Evolutionary conservation across 2,113 vertebrate species (phyloP).

Genomic region (Phalacrocorax aristotelis): DNA sequence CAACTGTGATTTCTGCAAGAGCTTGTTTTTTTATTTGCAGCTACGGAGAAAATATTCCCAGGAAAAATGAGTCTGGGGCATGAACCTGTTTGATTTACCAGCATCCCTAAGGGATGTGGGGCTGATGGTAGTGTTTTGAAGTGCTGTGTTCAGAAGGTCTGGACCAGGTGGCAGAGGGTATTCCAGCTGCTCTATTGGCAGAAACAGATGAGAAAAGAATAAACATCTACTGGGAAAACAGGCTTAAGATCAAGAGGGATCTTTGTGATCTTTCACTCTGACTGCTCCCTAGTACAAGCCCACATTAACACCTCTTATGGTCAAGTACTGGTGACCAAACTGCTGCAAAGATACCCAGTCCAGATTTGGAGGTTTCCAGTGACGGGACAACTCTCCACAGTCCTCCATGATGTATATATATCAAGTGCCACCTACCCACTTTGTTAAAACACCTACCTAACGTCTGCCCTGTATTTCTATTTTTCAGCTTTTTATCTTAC

Average conservation of each 20-base stretch:
- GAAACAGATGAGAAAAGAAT: background rate
- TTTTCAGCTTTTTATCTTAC: background rate
- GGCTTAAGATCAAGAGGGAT: background rate
- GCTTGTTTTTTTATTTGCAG: background rate
- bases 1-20: background rate
- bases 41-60: background rate
- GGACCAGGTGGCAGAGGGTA: background rate
- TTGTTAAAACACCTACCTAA: constrained; percentile 3
- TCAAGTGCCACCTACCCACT: background rate
- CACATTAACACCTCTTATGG: background rate
- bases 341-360: background rate
- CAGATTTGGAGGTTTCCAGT: background rate
- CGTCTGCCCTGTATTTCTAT: background rate
- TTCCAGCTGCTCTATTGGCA: background rate
- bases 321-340: background rate
- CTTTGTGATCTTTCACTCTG: background rate
- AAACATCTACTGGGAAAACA: background rate
- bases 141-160: background rate
- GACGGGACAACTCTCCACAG: background rate
- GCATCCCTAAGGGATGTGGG: background rate
- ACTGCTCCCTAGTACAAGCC: background rate
- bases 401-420: background rate
- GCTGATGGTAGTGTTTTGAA: background rate
- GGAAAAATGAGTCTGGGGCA: background rate
- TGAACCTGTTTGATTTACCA: background rate